Percentiles rank a stretch among this genome's conserved stretches.
These are phyloP conservation scores for Coleophora flavipennella DNA, from an alignment of 2,888 invertebrate species.

Conservation along the genomic window DNA sequence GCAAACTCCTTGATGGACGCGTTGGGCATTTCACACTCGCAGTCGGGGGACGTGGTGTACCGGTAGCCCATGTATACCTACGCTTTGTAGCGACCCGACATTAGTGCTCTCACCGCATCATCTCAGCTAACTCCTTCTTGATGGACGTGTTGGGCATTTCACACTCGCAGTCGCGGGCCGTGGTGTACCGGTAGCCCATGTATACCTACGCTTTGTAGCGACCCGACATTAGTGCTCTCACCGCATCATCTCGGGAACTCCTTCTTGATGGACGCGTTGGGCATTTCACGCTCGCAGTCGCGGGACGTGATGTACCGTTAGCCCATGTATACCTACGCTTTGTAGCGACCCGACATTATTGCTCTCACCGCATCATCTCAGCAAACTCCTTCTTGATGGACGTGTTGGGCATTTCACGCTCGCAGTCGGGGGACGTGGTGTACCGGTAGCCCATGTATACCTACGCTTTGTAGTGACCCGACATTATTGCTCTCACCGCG, in stretches of 20 bases:
- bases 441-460: constrained; percentile 61
- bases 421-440: constrained; percentile 72
- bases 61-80: constrained; percentile 58
- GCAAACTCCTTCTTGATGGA: constrained; percentile 71
- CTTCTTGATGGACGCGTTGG: constrained; percentile 69
- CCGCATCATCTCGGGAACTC: constrained; percentile 73
- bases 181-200: constrained; percentile 61
- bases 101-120: constrained; percentile 69
- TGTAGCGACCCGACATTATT: constrained; percentile 47
- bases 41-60: constrained; percentile 70
- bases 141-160: constrained; percentile 72
- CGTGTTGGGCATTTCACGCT: constrained; percentile 66
- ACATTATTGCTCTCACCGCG: too few species aligned
- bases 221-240: constrained; percentile 48
- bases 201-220: constrained; percentile 55
- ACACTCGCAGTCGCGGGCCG: constrained; percentile 70
- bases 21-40: constrained; percentile 66
- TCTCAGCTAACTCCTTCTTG: constrained; percentile 70
- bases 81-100: constrained; percentile 50
- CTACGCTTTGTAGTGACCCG: constrained; percentile 50
- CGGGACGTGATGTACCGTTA: constrained; percentile 68
- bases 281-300: constrained; percentile 68
- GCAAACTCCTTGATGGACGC: constrained; percentile 71
- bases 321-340: constrained; percentile 60
- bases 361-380: constrained; percentile 74